Base-by-base conservation (phyloP, 2,888 invertebrate genomes). In the Chironomus tentans region DNA sequence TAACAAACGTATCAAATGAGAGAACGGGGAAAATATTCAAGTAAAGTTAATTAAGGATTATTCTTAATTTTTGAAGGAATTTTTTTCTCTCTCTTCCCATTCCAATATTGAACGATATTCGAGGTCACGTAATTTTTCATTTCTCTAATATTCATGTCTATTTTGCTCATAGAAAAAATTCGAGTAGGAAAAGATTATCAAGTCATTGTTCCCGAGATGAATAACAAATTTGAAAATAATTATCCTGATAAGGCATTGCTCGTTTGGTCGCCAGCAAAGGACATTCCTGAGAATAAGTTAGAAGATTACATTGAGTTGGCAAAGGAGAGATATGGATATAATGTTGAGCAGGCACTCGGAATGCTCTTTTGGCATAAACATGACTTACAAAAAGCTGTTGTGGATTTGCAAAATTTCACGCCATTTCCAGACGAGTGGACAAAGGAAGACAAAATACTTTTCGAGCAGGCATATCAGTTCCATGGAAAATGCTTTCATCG, bases 351-450 rank as follows among this genome's bases (percentile, higher is more conserved):
- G 85, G 97, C 98, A 21, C 85, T 98, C 77, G 98, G 98, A 12
- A 96, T 98, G 95, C 86, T 98, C 61, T 97, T 96, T 84, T 98
- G 97, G 97, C 97, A 98, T 82, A 96, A 97, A 85, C 97, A 98
- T 84, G 95, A 97, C 83, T 87, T 98, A 77, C 95, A 93, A 79
- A 88, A 94, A 80, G 97, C 98, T 6, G 91, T 97, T 22, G 86
- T 93, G 83, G 98, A 98, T 82, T 87, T 98, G 80, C 94, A 97
- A 2, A 98, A 98, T 84, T 98, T 97, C 82, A 96, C 96, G 77
- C 98, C 98, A 1, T 96, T 97, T 81, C 97, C 97, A 12, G 97
- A 98, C 85, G 97, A 98, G 82, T 98, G 98, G 98, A 95, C 97
- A 2, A 93, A 94, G 0, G 98, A 98, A 84, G 98, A 98, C 82